Percentiles rank a stretch among this genome's conserved stretches.
Conservation (phyloP, 2,888 invertebrate genomes). For the Pocota personata region DNA sequence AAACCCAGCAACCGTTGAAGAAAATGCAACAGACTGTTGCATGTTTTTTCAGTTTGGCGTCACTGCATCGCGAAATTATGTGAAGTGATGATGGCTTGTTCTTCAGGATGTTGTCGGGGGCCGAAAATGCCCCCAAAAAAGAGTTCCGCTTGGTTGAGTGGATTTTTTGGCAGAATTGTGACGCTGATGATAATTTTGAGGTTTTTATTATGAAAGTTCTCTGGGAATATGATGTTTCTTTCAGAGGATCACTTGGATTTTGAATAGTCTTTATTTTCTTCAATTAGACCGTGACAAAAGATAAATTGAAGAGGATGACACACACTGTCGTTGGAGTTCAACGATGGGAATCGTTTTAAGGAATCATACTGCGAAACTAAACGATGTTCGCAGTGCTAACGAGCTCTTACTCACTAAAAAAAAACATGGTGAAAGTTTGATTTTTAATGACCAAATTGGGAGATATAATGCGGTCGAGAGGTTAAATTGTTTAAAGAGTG, state of each 20-base stretch:
- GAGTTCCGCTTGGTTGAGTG: slow-evolving; percentile 31
- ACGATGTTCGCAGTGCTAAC: neutral
- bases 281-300: slow-evolving; percentile 64
- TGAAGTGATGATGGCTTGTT: slow-evolving; percentile 13
- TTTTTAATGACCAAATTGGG: neutral
- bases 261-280: slow-evolving; percentile 45
- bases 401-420: neutral
- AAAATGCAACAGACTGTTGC: slow-evolving; percentile 65
- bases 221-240: slow-evolving; percentile 24
- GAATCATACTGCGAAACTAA: slow-evolving; percentile 15
- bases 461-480: no score
- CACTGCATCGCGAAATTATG: slow-evolving; percentile 11
- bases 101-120: slow-evolving; percentile 15
- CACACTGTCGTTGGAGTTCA: neutral
- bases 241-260: slow-evolving; percentile 37
- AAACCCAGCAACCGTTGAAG: slow-evolving; percentile 38
- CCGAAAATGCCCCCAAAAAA: slow-evolving; percentile 9
- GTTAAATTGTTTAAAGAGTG: no score
- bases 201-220: slow-evolving; percentile 10
- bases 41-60: slow-evolving; percentile 48
- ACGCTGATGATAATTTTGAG: slow-evolving; percentile 14
- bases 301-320: slow-evolving; percentile 41
- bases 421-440: neutral
- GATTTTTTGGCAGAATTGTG: slow-evolving; percentile 40
- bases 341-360: slow-evolving; percentile 24